Conservation (phyloP, 2,797 vertebrate genomes). For the Rousettus madagascariensis region DNA sequence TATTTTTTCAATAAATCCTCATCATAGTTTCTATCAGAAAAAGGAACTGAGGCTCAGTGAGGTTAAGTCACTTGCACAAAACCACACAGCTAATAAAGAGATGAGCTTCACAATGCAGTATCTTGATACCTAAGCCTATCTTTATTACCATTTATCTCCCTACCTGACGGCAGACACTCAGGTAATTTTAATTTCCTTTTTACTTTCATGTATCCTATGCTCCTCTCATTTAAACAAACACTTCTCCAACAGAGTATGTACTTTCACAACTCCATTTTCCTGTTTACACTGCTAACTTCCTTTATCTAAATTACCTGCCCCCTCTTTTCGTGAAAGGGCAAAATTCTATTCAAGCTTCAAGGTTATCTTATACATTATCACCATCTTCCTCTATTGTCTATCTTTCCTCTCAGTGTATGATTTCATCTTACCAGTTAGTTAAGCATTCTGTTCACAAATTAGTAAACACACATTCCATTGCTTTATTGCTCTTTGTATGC, state of each 20-base stretch:
- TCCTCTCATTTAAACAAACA: background rate
- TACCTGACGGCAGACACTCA: background rate
- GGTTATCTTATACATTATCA: background rate
- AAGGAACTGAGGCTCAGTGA: background rate
- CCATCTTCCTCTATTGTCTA: background rate
- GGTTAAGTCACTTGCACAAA: background rate
- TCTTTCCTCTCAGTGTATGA: background rate
- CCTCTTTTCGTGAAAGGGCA: background rate
- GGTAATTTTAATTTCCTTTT: background rate
- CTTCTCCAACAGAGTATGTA: background rate
- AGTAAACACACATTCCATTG: background rate
- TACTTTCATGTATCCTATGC: background rate
- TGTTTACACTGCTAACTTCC: background rate
- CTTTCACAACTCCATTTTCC: background rate
- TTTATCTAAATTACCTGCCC: background rate
- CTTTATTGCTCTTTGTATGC: background rate
- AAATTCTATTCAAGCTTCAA: background rate
- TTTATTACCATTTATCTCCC: background rate
- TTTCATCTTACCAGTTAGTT: background rate
- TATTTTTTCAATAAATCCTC: background rate
- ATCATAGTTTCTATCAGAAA: background rate
- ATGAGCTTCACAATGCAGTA: background rate
- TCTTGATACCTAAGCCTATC: background rate
- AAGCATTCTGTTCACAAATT: background rate
- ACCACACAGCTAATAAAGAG: background rate